Evolutionary conservation across 2,797 vertebrate genomes (phyloP).

Genomic region (Apogon talboti): DNA sequence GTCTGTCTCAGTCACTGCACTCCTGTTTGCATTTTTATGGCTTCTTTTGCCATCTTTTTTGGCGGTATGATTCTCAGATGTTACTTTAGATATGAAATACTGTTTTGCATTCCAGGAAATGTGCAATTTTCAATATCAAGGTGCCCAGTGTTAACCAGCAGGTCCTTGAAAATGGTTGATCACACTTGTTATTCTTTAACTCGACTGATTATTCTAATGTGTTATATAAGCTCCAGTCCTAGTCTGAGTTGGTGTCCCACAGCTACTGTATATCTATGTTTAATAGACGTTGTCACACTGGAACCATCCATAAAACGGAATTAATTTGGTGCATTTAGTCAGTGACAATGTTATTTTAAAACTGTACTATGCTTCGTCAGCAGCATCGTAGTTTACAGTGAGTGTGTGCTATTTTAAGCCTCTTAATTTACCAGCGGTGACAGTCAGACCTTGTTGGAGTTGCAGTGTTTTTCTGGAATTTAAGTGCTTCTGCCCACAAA

Average conservation of each 20-base stretch:
- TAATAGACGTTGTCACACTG: too few relatives aligned
- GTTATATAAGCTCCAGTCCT: background rate
- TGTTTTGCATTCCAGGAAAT: slow-evolving; percentile 67
- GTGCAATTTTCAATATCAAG: slow-evolving; percentile 24
- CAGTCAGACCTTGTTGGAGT: background rate
- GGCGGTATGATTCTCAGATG: slow-evolving; percentile 20
- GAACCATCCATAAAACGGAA: background rate
- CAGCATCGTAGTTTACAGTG: background rate
- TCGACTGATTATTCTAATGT: background rate
- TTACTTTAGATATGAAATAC: slow-evolving; percentile 30
- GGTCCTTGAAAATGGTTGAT: background rate
- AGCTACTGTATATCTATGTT: background rate
- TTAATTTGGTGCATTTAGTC: background rate
- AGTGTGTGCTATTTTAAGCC: background rate
- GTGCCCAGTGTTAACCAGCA: slow-evolving; percentile 14
- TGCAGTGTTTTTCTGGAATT: background rate
- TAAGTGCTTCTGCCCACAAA: too few relatives aligned
- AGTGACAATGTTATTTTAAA: background rate
- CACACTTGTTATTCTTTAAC: background rate
- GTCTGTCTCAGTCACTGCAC: slow-evolving; percentile 24
- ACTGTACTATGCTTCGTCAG: background rate
- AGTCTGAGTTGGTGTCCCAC: background rate
- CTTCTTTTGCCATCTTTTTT: slow-evolving; percentile 23
- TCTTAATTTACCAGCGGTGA: background rate
- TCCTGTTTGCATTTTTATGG: slow-evolving; percentile 27